phyloP scores from a whole-genome alignment of 2,888 invertebrate genomes.

The Hartigia nigra region DNA sequence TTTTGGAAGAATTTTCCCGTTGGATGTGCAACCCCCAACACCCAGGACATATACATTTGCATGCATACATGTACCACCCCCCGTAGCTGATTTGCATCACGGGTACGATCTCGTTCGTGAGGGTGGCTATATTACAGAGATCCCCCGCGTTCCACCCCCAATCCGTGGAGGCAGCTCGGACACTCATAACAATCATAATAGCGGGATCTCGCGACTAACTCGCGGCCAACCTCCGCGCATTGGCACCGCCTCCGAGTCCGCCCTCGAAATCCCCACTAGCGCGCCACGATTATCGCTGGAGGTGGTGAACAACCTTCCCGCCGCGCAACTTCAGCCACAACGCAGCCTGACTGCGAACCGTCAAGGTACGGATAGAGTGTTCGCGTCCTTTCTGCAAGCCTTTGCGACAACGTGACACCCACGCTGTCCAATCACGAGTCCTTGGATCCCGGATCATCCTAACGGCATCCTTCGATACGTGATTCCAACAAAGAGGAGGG shows the following conservation, averaged over 20 bases:
- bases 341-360: constrained; percentile 66
- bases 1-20: neutral
- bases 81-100: constrained; percentile 58
- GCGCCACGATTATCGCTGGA: constrained; percentile 32
- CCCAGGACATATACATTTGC: neutral
- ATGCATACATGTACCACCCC: constrained; percentile 13
- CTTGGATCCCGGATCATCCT: neutral
- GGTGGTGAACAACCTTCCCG: constrained; percentile 36
- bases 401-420: constrained; percentile 52
- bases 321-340: constrained; percentile 54
- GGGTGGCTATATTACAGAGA: constrained; percentile 34
- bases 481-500: neutral
- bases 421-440: constrained; percentile 35
- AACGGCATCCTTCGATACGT: neutral
- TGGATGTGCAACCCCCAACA: neutral
- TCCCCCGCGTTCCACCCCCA: constrained; percentile 43
- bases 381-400: constrained; percentile 39
- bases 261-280: constrained; percentile 26
- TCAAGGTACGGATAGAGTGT: constrained; percentile 55
- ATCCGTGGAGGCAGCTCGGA: constrained; percentile 58
- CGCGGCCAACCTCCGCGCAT: constrained; percentile 65
- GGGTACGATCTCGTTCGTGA: constrained; percentile 24
- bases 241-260: constrained; percentile 53
- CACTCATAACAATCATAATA: constrained; percentile 65
- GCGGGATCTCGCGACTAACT: constrained; percentile 61